Percentiles rank a stretch among this genome's conserved stretches.
phyloP scores from a whole-genome alignment of 2,797 vertebrate genomes.

The Mionectes olivaceus region DNA sequence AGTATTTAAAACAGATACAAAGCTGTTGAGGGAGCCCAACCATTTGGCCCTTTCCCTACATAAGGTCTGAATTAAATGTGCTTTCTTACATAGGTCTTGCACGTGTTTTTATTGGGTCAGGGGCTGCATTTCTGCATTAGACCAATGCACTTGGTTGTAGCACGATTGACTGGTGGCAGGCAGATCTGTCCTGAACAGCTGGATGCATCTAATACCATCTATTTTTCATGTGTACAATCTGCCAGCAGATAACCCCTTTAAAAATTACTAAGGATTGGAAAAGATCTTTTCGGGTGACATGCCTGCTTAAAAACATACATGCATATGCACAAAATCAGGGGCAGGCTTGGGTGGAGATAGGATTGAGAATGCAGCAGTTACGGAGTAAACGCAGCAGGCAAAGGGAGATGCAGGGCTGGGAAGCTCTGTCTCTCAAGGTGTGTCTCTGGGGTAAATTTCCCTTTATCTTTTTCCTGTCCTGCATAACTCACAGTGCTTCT shows the following conservation, averaged over 20 bases:
- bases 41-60: neutral
- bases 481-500: neutral
- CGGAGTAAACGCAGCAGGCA: neutral
- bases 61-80: neutral
- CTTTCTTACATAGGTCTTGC: neutral
- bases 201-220: neutral
- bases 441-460: neutral
- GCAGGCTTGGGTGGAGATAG: fast-evolving
- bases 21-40: neutral
- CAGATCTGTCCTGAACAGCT: neutral
- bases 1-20: neutral
- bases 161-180: neutral
- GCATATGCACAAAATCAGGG: neutral
- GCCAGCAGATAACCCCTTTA: neutral
- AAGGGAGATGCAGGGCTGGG: neutral
- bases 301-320: neutral
- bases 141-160: neutral
- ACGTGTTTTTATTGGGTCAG: neutral
- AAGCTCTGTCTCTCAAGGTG: neutral
- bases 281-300: neutral
- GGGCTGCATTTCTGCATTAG: neutral
- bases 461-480: neutral
- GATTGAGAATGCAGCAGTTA: neutral
- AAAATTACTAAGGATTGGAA: neutral
- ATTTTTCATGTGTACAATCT: neutral